phyloP scores from a whole-genome alignment of 2,113 vertebrate species.

The Dasypus novemcinctus region DNA sequence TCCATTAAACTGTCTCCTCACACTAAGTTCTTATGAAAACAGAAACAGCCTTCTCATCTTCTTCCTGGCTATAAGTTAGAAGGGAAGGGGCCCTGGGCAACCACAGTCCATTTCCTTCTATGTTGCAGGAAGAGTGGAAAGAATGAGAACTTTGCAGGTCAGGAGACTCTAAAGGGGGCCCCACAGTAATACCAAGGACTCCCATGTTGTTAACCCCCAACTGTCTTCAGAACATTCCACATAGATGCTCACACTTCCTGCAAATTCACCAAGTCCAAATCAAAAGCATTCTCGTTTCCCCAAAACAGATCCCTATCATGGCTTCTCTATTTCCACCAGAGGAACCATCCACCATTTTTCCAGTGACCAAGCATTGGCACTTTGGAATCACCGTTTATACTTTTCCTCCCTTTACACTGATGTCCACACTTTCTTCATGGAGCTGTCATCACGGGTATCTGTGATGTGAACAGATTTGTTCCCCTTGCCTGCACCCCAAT shows the following conservation, averaged over 20 bases:
- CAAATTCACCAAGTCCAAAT: neutral
- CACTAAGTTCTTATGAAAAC: neutral
- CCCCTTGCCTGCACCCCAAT: too few relatives aligned
- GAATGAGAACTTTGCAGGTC: neutral
- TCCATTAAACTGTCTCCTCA: neutral
- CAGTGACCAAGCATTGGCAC: neutral
- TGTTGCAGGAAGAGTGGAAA: neutral
- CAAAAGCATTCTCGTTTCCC: neutral
- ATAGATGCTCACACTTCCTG: neutral
- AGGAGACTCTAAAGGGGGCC: neutral
- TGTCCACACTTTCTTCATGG: neutral
- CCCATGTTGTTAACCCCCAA: neutral
- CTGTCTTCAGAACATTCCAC: neutral
- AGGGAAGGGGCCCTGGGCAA: neutral
- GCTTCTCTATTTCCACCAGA: neutral
- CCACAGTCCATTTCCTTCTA: neutral
- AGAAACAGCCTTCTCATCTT: constrained; percentile 15
- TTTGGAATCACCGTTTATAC: neutral
- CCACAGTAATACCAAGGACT: neutral
- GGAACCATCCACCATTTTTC: neutral
- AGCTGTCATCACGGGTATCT: neutral
- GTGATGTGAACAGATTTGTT: neutral
- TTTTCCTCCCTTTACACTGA: neutral
- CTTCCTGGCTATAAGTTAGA: neutral
- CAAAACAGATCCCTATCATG: neutral